Evolutionary conservation across 2,888 invertebrate species (phyloP).

Genomic region (Microctonus hyperodae): DNA sequence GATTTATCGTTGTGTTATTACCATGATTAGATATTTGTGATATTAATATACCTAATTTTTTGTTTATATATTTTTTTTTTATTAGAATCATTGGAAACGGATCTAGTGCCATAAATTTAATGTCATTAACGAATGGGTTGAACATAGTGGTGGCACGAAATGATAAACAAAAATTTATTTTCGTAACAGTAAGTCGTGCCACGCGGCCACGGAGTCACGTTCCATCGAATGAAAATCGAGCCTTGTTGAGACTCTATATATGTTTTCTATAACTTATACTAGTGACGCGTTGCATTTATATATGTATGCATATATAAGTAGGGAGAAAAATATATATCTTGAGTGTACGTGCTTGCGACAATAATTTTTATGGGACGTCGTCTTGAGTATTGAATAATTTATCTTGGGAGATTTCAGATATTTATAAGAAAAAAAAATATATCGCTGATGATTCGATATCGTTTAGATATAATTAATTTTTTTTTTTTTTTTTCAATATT

Average conservation of each 20-base stretch:
- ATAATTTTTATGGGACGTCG: conserved; percentile 16
- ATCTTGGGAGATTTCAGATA: not conserved
- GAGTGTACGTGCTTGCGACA: conserved; percentile 40
- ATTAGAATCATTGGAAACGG: conserved; percentile 26
- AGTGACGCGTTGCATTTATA: conserved; percentile 8
- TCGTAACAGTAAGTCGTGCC: conserved; percentile 37
- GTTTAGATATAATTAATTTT: too few relatives aligned
- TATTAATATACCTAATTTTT: not conserved
- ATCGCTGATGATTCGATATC: too few relatives aligned
- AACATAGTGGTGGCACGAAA: conserved; percentile 31
- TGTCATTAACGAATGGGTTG: conserved; percentile 28
- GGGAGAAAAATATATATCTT: conserved; percentile 35
- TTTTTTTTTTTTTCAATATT: too few relatives aligned
- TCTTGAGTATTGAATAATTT: not conserved
- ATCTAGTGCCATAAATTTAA: conserved; percentile 30
- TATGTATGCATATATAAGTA: not conserved
- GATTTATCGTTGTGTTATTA: not conserved
- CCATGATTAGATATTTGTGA: not conserved
- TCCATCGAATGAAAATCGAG: conserved; percentile 43
- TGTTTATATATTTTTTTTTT: not conserved
- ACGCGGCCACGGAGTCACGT: conserved; percentile 40
- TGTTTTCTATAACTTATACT: conserved; percentile 27
- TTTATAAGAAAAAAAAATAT: too few relatives aligned
- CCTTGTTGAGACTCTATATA: conserved; percentile 40
- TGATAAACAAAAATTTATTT: conserved; percentile 43